These are phyloP conservation scores for Bombus affinis DNA, from an alignment of 1,140 invertebrate species.

Conservation along the genomic window DNA sequence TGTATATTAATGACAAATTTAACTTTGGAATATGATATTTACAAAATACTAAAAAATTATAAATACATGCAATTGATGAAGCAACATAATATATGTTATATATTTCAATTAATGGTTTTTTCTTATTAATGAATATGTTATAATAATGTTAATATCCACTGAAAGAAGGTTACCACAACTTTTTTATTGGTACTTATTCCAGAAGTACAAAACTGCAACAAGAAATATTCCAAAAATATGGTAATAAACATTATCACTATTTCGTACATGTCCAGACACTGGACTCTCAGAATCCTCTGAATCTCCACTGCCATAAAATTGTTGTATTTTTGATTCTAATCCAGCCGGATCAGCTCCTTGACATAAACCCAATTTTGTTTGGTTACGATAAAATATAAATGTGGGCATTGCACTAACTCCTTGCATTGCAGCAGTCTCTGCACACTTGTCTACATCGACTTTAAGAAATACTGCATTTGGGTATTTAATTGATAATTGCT, in stretches of 20 bases:
- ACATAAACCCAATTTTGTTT: constrained; percentile 89
- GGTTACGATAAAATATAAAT: constrained; percentile 96
- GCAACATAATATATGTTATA: constrained; percentile 2
- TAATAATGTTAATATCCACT: constrained; percentile 37
- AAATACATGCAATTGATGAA: constrained; percentile 30
- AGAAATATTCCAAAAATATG: constrained; percentile 77
- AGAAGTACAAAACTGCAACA: constrained; percentile 73
- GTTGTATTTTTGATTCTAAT: constrained; percentile 94
- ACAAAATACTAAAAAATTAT: constrained; percentile 45
- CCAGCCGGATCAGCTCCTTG: constrained; percentile 92
- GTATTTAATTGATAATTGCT: constrained; percentile 93
- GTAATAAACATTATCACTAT: constrained; percentile 72
- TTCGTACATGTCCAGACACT: constrained; percentile 90
- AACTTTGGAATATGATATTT: neutral
- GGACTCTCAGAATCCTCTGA: constrained; percentile 84
- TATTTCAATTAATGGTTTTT: constrained; percentile 14
- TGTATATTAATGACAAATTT: neutral
- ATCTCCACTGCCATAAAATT: constrained; percentile 90
- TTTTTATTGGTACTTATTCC: constrained; percentile 70
- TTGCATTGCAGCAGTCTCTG: constrained; percentile 91
- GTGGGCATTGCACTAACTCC: constrained; percentile 98
- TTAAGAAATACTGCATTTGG: constrained; percentile 96
- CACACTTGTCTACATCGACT: constrained; percentile 95
- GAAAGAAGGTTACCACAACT: constrained; percentile 51
- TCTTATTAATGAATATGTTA: constrained; percentile 11